Evolutionary conservation across 2,113 vertebrate genomes (phyloP), one percentile per base, ranked within the genome.

Genomic region (Mystacornis crossleyi): DNA sequence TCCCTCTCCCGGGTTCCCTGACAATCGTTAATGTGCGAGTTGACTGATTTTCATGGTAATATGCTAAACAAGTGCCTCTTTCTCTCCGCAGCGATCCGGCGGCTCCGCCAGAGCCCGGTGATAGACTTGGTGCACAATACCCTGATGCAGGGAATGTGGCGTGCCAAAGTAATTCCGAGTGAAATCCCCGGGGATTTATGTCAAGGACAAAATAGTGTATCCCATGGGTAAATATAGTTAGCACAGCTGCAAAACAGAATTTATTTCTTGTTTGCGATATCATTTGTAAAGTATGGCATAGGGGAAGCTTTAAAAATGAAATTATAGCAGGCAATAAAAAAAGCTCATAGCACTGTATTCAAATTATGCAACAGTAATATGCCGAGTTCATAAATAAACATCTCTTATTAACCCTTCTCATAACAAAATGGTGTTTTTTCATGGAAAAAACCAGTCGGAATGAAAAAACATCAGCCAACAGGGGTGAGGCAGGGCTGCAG

Each of bases 361-460:
- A 98, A 98, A 98, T 98, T 97, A 98, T 91, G 97, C 97, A 97
- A 96, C 90, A 92, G 97, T 97, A 97, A 98, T 97, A 96, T 93
- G 97, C 97, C 28, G 92, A 98, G 98, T 98, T 98, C 98, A 98
- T 98, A 98, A 98, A 98, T 98, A 98, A 98, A 98, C 98, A 98
- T 98, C 78, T 89, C 92, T 77, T 67, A 89, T 98, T 98, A 98
- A 98, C 98, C 97, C 98, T 98, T 98, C 96, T 93, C 93, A 12
- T 47, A 85, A 94, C 95, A 94, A 96, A 93, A 77, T 78, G 88
- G 71, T 84, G 40, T 33, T 86, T 94, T 93, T 65, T 31, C 66
- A 70, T 33, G 82, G 82, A 74, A 73, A 94, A 82, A 55, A 72
- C 53, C 34, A 75, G 54, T 14, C 24, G 33, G 82, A 38, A 45